Evolutionary conservation across 2,113 vertebrate genomes (phyloP).

Genomic region (Phylloscopus trochilus): DNA sequence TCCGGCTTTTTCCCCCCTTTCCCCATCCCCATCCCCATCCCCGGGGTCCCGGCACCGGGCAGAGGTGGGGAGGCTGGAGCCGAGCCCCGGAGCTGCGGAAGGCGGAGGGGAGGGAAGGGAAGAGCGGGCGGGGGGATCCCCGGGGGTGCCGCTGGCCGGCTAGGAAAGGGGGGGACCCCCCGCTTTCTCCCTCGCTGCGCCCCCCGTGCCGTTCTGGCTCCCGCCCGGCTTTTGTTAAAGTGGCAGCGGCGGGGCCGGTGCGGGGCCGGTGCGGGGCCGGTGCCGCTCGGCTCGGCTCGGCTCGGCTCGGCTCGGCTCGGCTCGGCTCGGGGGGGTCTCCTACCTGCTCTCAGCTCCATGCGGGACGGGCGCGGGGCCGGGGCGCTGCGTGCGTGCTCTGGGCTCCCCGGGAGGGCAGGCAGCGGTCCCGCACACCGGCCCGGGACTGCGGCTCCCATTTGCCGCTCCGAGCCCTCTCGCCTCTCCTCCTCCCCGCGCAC

Average conservation of each 20-base stretch:
- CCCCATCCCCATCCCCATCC: neutral
- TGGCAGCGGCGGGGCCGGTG: neutral
- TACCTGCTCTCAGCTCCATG: constrained; percentile 52
- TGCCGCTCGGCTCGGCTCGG: too few relatives aligned
- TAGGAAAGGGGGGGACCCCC: neutral
- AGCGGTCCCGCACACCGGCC: constrained; percentile 28
- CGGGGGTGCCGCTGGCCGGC: neutral
- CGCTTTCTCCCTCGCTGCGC: neutral
- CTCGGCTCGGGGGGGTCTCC: neutral
- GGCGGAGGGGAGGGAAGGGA: neutral
- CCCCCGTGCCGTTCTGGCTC: neutral
- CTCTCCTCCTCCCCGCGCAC: neutral
- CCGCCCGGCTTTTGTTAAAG: constrained; percentile 14
- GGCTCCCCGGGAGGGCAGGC: neutral
- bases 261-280: neutral
- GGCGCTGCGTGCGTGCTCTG: neutral
- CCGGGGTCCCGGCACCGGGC: neutral
- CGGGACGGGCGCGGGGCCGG: neutral
- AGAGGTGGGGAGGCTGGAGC: neutral
- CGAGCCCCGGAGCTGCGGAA: neutral
- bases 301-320: too few relatives aligned
- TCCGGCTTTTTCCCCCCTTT: neutral
- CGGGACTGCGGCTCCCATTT: constrained; percentile 49
- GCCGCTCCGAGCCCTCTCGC: neutral
- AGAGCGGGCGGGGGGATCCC: neutral